Percentiles rank a stretch among this genome's conserved stretches.
Conservation (phyloP, 1,140 invertebrate genomes). For the Lepidurus arcticus region DNA sequence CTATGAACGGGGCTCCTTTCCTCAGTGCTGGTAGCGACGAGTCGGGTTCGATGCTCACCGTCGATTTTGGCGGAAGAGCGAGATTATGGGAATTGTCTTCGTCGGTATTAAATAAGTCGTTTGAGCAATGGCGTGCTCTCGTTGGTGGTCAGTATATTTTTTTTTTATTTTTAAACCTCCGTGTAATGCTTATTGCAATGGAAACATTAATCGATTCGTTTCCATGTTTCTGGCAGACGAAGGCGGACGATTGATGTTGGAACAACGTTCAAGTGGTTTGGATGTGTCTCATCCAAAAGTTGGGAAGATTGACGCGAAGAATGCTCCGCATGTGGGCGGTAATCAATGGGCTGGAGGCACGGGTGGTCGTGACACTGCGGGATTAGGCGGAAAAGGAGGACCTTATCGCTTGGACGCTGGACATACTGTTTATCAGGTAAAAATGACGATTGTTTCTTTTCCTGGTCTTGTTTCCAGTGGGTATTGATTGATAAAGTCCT, state of each 20-base stretch:
- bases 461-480: neutral
- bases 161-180: neutral
- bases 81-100: constrained; percentile 56
- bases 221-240: constrained; percentile 47
- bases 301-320: constrained; percentile 82
- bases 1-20: neutral
- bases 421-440: constrained; percentile 80
- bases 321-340: constrained; percentile 87
- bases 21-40: neutral
- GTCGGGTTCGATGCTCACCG: constrained; percentile 48
- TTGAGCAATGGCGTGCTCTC: constrained; percentile 43
- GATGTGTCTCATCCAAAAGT: constrained; percentile 78
- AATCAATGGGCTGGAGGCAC: constrained; percentile 95
- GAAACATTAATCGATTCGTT: neutral
- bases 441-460: constrained; percentile 27
- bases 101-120: constrained; percentile 46
- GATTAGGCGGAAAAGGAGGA: constrained; percentile 84
- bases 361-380: constrained; percentile 83
- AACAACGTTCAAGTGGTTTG: constrained; percentile 58
- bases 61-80: constrained; percentile 55
- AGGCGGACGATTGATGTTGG: constrained; percentile 64
- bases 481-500: neutral
- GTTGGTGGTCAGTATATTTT: constrained; percentile 24
- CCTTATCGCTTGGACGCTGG: constrained; percentile 87
- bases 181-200: neutral